Evolutionary conservation across 2,888 invertebrate genomes (phyloP).

Genomic region (Tenthredo livida): DNA sequence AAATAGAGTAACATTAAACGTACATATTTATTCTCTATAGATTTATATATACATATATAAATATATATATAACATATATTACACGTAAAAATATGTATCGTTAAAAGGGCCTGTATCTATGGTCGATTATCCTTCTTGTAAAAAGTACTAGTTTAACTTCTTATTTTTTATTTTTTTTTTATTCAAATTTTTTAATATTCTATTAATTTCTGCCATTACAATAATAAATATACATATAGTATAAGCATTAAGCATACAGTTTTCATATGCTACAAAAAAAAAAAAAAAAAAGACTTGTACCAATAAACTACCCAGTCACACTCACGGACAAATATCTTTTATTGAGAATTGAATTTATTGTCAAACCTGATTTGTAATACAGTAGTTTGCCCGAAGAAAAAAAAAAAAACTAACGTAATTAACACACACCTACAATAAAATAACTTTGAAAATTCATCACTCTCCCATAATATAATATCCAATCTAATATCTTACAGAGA

Average conservation of each 20-base stretch:
- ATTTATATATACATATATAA: conserved; percentile 3
- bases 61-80: conserved; percentile 1
- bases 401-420: conserved; percentile 38
- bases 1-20: conserved; percentile 39
- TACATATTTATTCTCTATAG: conserved; percentile 33
- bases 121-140: conserved; percentile 31
- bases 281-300: conserved; percentile 2
- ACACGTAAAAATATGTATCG: conserved; percentile 33
- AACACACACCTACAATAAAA: conserved; percentile 26
- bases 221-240: conserved; percentile 24
- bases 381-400: conserved; percentile 11
- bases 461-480: background rate
- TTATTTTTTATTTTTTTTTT: background rate
- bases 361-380: conserved; percentile 22
- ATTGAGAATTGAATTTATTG: conserved; percentile 41
- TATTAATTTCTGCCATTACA: conserved; percentile 32
- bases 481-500: conserved; percentile 3
- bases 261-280: conserved; percentile 31
- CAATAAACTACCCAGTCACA: conserved; percentile 46
- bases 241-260: conserved; percentile 11
- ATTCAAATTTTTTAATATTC: conserved; percentile 17
- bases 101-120: conserved; percentile 16
- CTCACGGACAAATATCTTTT: conserved; percentile 52
- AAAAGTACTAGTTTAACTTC: conserved; percentile 23
- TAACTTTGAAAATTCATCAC: background rate